Evolutionary conservation across 2,888 invertebrate species (phyloP).

Genomic region (Melinopterus prodromus): DNA sequence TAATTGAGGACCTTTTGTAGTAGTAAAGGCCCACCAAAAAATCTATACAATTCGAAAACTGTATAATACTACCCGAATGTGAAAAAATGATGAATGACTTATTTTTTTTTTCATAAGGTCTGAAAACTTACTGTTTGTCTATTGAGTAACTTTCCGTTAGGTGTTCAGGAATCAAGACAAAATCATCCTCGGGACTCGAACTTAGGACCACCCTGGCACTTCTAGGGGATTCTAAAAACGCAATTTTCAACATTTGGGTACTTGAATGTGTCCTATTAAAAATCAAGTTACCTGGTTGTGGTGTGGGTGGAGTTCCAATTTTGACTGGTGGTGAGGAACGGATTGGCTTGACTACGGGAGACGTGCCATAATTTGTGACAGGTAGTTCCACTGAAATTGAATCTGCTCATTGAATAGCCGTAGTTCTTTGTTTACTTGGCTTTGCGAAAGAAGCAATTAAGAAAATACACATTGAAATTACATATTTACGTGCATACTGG

Average conservation of each 20-base stretch:
- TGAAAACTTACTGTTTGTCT: constrained; percentile 56
- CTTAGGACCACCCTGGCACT: constrained; percentile 57
- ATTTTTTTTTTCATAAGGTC: constrained; percentile 30
- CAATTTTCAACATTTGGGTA: constrained; percentile 14
- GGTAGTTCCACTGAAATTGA: constrained; percentile 50
- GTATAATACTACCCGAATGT: not conserved
- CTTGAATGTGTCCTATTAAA: not conserved
- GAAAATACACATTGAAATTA: not conserved
- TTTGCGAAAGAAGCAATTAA: not conserved
- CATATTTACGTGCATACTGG: not conserved
- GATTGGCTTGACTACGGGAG: constrained; percentile 44
- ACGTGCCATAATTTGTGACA: constrained; percentile 53
- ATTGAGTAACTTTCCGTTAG: constrained; percentile 39
- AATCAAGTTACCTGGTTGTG: constrained; percentile 52
- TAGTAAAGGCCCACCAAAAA: not conserved
- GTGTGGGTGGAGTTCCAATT: constrained; percentile 53
- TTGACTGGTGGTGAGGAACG: constrained; percentile 53
- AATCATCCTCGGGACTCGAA: constrained; percentile 81
- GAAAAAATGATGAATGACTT: not conserved
- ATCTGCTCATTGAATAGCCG: not conserved
- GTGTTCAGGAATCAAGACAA: constrained; percentile 81
- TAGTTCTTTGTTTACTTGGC: not conserved
- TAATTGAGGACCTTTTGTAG: no score
- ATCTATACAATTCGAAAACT: not conserved
- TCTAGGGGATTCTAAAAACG: constrained; percentile 57